A percentile compares a stretch with the other conserved stretches of the same genome.
These are phyloP conservation scores for Procambarus clarkii DNA, from an alignment of 1,140 invertebrate species.

Conservation along the genomic window DNA sequence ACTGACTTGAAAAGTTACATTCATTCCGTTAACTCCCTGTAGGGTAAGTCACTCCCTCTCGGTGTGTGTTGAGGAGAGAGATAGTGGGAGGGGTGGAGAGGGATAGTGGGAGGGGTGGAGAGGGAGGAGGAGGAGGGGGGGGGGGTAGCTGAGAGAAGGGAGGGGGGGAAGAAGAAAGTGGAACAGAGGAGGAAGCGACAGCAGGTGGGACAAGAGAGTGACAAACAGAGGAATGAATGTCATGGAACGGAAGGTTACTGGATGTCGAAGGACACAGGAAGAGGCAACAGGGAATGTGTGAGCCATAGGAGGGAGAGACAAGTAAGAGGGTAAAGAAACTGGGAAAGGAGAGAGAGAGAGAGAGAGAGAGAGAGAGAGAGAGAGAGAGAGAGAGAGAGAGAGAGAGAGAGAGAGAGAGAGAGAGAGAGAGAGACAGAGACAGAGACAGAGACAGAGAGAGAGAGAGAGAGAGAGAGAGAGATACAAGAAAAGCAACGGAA, in stretches of 20 bases:
- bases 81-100: too few relatives aligned
- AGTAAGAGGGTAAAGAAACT: too few relatives aligned
- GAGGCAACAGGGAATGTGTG: too few relatives aligned
- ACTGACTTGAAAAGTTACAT: too few relatives aligned
- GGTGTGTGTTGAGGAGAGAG: neutral
- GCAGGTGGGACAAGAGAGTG: too few relatives aligned
- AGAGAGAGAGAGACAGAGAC: neutral
- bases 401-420: conserved; percentile 1
- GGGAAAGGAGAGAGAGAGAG: conserved; percentile 3
- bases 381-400: neutral
- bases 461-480: neutral
- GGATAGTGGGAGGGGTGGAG: too few relatives aligned
- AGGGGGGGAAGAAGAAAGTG: neutral
- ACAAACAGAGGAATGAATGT: neutral
- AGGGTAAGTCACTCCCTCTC: neutral
- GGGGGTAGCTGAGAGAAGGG: neutral
- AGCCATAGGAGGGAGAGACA: neutral
- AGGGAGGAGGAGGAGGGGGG: neutral
- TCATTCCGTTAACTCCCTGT: too few relatives aligned
- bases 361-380: conserved; percentile 21
- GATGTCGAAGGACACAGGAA: too few relatives aligned
- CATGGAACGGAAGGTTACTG: too few relatives aligned
- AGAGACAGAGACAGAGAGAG: neutral
- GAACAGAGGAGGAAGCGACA: neutral
- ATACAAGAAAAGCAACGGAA: neutral